Evolutionary conservation across 2,797 vertebrate species (phyloP).

Genomic region (Percopsis omiscomaycus): DNA sequence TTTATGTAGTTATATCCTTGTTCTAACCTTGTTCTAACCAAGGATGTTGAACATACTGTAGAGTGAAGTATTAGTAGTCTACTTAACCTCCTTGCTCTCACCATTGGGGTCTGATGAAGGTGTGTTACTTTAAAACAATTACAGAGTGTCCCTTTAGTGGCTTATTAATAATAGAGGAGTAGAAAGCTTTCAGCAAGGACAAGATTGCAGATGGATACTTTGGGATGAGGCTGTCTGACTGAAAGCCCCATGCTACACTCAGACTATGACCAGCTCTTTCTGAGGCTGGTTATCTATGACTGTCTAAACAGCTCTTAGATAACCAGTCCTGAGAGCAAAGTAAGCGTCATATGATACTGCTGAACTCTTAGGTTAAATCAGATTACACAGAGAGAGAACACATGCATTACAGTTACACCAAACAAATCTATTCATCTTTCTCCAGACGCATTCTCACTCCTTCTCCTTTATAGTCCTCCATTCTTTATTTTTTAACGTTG

Average conservation of each 20-base stretch:
- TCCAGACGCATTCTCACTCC: background rate
- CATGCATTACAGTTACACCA: conserved; percentile 21
- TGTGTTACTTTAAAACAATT: background rate
- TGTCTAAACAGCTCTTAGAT: conserved; percentile 29
- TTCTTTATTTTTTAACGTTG: background rate
- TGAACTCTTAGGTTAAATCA: conserved; percentile 35
- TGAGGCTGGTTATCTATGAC: conserved; percentile 6
- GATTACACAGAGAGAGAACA: conserved; percentile 34
- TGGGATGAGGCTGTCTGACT: background rate
- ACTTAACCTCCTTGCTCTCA: background rate
- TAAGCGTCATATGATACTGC: conserved; percentile 49
- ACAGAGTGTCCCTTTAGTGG: background rate
- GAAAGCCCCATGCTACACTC: background rate
- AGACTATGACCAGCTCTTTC: conserved; percentile 12
- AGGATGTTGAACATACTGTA: no score
- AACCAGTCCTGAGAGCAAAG: conserved; percentile 30
- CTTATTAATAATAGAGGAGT: conserved; percentile 14
- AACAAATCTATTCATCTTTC: conserved; percentile 28
- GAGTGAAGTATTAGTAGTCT: no score
- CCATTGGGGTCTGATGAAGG: conserved; percentile 5
- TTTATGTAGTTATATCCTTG: no score
- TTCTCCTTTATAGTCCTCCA: conserved; percentile 7
- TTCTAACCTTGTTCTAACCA: no score
- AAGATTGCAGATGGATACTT: background rate
- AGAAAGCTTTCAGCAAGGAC: conserved; percentile 3